Conservation (phyloP, 1,140 invertebrate species). For the Manduca sexta region DNA sequence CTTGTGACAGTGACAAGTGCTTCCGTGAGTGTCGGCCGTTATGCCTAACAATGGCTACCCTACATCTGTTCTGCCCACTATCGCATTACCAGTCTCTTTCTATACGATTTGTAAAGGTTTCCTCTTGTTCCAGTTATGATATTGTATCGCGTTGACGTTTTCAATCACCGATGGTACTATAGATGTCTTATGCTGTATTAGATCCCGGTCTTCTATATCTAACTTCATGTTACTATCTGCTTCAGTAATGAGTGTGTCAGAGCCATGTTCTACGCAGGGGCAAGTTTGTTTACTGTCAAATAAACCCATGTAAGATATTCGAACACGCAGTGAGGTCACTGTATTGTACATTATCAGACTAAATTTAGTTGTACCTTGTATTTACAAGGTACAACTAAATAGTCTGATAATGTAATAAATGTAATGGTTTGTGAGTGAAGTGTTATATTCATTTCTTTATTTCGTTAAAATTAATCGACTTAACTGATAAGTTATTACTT, state of each 20-base stretch:
- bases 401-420: too few species aligned
- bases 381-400: too few species aligned
- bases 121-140: conserved; percentile 37
- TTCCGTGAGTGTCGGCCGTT: conserved; percentile 56
- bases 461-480: too few species aligned
- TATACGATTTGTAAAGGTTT: conserved; percentile 59
- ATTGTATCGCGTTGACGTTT: conserved; percentile 38
- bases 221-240: too few species aligned
- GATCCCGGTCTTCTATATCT: not conserved
- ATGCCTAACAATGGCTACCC: conserved; percentile 50
- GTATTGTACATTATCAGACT: conserved; percentile 3
- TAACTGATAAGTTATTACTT: too few species aligned
- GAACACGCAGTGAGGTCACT: not conserved
- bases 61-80: conserved; percentile 39
- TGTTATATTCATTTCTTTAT: too few species aligned
- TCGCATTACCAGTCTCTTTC: conserved; percentile 47
- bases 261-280: too few species aligned
- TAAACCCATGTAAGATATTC: not conserved
- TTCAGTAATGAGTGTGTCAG: too few species aligned
- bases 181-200: too few species aligned
- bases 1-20: conserved; percentile 57
- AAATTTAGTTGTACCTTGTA: too few species aligned
- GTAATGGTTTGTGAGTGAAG: too few species aligned
- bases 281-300: too few species aligned
- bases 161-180: conserved; percentile 17